A percentile compares a stretch with the other conserved stretches of the same genome.
Conservation (phyloP, 2,797 vertebrate species). For the Lithobates pipiens region DNA sequence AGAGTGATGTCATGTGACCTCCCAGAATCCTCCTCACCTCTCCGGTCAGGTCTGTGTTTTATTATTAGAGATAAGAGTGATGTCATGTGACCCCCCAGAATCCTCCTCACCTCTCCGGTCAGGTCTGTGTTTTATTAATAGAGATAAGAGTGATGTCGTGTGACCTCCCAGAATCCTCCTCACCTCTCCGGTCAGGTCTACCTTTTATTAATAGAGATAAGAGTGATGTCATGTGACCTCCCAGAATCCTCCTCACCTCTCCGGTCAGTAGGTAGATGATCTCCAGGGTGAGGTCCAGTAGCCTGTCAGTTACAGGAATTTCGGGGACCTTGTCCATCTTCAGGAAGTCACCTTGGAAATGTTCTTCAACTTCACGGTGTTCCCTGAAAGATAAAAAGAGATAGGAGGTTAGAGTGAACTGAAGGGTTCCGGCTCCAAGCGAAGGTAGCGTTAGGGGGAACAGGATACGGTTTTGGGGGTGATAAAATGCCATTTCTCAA, state of each 20-base stretch:
- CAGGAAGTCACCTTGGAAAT: too few relatives aligned
- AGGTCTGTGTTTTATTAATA: not conserved
- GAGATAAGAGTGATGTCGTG: not conserved
- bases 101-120: not conserved
- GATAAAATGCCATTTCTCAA: too few relatives aligned
- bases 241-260: constrained; percentile 4
- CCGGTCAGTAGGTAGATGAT: not conserved
- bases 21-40: constrained; percentile 2
- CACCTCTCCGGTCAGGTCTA: not conserved
- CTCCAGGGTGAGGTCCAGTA: not conserved
- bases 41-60: not conserved
- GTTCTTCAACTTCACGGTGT: too few relatives aligned
- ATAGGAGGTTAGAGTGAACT: too few relatives aligned
- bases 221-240: not conserved
- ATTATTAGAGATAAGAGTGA: not conserved
- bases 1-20: not conserved
- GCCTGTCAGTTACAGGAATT: not conserved
- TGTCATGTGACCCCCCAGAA: not conserved
- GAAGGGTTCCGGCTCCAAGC: too few relatives aligned
- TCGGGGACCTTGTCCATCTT: too few relatives aligned
- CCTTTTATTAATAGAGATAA: not conserved
- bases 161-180: constrained; percentile 1
- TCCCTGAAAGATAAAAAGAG: too few relatives aligned
- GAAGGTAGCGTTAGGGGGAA: too few relatives aligned
- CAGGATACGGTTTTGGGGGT: too few relatives aligned